Base-by-base conservation (phyloP, 2,113 vertebrate species). In the Pluvialis apricaria region DNA sequence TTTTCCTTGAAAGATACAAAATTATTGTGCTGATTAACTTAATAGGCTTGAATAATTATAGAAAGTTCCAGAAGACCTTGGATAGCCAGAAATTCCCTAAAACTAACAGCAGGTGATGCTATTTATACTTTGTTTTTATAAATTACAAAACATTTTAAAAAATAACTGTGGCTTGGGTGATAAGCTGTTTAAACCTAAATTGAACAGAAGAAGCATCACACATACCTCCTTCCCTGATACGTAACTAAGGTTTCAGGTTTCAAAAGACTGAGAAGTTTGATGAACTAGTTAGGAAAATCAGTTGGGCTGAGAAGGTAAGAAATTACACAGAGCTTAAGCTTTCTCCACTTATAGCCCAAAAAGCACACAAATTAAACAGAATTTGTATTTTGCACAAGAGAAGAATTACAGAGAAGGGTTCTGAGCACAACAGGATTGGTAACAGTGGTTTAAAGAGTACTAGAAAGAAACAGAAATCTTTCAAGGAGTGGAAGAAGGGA, bases 81-180 rank as follows among this genome's bases (percentile, higher is more conserved):
- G 17, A 61, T 25, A 88, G 25, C 13, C 42, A 94, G 83, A 92
- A 78, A 81, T 95, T 88, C 60, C 78, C 28, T 61, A 52, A 68
- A 96, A 42, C 36, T 82, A 90, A 82, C 66, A 93, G 81, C 77
- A 91, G 78, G 45, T 82, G 75, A 87, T 96, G 82, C 61, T 90
- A 49, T 96, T 92, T 76, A 72, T 95, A 75, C 9, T 86, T 91
- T n/a, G 11, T 18, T 80, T 88, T 42, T 18, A 32, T n/a, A 68
- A 81, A 84, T 82, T 82, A 34, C 18, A 40, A 51, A 82, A 21
- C 4, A 0, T 36, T 86, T 78, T 47, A 47, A 38, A 91, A 94
- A 52, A 32, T 54, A 88, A 88, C 4, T 11, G 7, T 8, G 1
- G 9, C 15, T 89, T 71, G 44, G 57, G 14, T 38, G n/a, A 64